phyloP scores from a whole-genome alignment of 2,113 vertebrate species.

The Motacilla tschutschensis region DNA sequence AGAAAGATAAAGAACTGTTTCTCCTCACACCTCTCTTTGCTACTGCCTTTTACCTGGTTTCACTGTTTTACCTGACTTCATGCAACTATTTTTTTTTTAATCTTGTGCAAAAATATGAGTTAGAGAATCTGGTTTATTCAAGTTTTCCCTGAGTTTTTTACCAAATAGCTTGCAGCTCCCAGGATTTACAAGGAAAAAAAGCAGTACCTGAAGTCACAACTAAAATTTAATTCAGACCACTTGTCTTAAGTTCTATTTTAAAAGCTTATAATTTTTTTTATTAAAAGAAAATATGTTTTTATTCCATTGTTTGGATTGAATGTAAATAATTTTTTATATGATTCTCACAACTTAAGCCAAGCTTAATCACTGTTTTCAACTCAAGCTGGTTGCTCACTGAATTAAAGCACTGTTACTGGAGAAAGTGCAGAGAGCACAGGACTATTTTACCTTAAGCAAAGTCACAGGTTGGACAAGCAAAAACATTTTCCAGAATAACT shows the following conservation, averaged over 20 bases:
- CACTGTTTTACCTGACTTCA: neutral
- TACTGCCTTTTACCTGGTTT: neutral
- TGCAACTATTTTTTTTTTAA: neutral
- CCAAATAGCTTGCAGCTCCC: slow-evolving; percentile 50
- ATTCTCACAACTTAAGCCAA: slow-evolving; percentile 59
- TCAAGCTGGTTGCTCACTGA: slow-evolving; percentile 39
- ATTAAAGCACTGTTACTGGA: slow-evolving; percentile 60
- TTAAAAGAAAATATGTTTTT: slow-evolving; percentile 50
- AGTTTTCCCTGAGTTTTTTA: slow-evolving; percentile 44
- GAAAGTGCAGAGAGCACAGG: slow-evolving; percentile 46
- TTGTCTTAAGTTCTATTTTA: slow-evolving; percentile 63
- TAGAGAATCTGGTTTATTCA: slow-evolving; percentile 32
- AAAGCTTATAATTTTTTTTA: slow-evolving; percentile 63
- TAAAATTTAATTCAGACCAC: slow-evolving; percentile 65
- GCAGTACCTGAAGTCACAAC: slow-evolving; percentile 48
- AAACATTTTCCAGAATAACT: slow-evolving; percentile 11
- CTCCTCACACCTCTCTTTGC: neutral
- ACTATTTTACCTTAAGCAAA: slow-evolving; percentile 21
- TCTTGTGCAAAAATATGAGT: slow-evolving; percentile 14
- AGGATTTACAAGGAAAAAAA: slow-evolving; percentile 41
- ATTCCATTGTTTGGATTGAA: slow-evolving; percentile 56
- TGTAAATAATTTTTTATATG: slow-evolving; percentile 54
- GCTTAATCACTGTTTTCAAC: slow-evolving; percentile 47
- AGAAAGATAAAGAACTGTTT: neutral
- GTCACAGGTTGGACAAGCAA: slow-evolving; percentile 23